Conservation (phyloP, 2,113 vertebrate genomes). For the Sphyrna mokarran region DNA sequence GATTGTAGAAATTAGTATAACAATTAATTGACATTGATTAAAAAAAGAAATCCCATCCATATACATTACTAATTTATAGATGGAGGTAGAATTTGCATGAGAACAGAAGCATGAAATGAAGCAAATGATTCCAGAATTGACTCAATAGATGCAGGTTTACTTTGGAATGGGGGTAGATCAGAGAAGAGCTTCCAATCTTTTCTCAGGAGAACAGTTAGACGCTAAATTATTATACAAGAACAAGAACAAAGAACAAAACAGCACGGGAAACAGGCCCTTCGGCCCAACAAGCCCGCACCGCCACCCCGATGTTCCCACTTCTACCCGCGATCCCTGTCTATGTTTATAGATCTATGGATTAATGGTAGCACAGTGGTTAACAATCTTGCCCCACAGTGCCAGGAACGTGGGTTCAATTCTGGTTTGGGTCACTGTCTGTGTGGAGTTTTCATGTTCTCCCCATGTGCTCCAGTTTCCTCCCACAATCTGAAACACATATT, state of each 20-base stretch:
- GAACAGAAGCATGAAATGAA: neutral
- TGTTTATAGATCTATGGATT: too few species aligned
- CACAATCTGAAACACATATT: too few species aligned
- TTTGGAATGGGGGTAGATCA: neutral
- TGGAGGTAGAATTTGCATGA: neutral
- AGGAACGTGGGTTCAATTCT: too few species aligned
- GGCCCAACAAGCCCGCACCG: too few species aligned
- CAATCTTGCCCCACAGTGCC: too few species aligned
- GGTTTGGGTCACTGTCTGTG: too few species aligned
- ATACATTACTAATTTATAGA: neutral
- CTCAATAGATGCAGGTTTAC: neutral
- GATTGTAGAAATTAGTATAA: neutral
- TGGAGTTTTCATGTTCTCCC: too few species aligned
- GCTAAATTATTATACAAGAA: neutral
- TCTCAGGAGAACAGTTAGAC: neutral
- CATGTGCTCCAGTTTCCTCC: neutral
- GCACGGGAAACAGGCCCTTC: too few species aligned
- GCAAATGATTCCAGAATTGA: neutral
- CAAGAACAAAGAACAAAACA: too few species aligned
- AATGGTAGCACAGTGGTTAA: too few species aligned
- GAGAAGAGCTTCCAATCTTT: neutral
- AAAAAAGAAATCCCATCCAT: neutral
- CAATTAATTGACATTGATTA: neutral
- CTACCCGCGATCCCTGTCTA: too few species aligned
- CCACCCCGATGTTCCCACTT: too few species aligned